Conservation (phyloP, 2,113 vertebrate genomes). For the Axis porcinus region DNA sequence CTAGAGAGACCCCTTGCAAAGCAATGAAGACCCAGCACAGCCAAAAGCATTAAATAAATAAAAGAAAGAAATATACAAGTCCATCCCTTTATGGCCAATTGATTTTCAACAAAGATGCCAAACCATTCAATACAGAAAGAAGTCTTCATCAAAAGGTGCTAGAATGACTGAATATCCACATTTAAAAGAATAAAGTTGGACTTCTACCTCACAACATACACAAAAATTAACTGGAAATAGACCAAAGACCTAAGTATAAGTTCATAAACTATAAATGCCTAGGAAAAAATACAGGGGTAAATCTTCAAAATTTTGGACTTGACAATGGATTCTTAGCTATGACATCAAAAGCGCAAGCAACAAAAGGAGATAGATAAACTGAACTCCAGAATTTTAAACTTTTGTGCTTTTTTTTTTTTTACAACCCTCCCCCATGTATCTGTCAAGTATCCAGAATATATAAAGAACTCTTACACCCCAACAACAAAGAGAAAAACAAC, state of each 20-base stretch:
- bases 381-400: neutral
- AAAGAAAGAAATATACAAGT: neutral
- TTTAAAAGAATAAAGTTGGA: neutral
- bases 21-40: neutral
- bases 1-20: neutral
- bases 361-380: neutral
- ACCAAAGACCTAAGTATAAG: neutral
- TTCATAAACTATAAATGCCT: neutral
- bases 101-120: neutral
- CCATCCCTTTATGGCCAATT: neutral
- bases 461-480: neutral
- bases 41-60: neutral
- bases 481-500: neutral
- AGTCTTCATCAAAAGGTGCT: neutral
- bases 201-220: neutral
- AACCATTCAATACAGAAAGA: neutral
- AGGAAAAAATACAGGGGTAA: neutral
- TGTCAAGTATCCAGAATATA: neutral
- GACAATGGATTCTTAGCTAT: neutral
- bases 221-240: neutral
- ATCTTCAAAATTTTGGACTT: neutral
- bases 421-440: neutral
- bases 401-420: neutral
- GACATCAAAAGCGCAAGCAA: constrained; percentile 6
- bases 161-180: neutral